Base-by-base conservation (phyloP, 1,140 invertebrate species). In the Microplitis mediator region DNA sequence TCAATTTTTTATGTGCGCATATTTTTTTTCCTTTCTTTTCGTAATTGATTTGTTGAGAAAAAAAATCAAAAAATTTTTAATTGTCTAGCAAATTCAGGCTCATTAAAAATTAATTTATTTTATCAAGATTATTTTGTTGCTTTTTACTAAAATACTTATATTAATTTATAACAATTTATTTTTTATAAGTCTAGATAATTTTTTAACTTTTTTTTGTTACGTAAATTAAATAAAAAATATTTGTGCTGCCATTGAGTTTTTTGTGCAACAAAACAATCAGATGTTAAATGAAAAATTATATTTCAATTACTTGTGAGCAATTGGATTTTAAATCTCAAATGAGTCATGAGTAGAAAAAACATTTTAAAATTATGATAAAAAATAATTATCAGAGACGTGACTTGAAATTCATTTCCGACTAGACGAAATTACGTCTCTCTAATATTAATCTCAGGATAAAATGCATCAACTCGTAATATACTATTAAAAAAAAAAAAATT, bases 311-410 rank as follows among this genome's bases (percentile, higher is more conserved):
- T 3, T 23, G 3, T 13, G 16, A 9, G 5, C 6, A 58, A 6
- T 14, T 61, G 2, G 23, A 32, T 72, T 69, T 67, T 74, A 39
- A 31, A 76, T 72, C 60, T 63, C 61, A 8, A 52, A 65, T 65
- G 56, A 72, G 50, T 73, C 75, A 73, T 61, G 69, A 62, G 31
- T 63, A 23, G 23, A 23, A 23, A 23, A 23, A 23, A 23, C 23
- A 1, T 23, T 23, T 23, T 23, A 23, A 23, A 79, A n/a, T 62
- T 31, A 31, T 5, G 5, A 0, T 31, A 36, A 16, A 64, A 64
- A 50, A 65, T 50, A 8, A 39, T 4, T 23, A 32, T 67, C 61
- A 56, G 39, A 78, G 78, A 77, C 82, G 80, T 82, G 75, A 81
- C 78, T 78, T 78, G 72, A 75, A 82, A 80, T 50, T 68, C 31